These are phyloP conservation scores for Apotomis betuletana DNA, from an alignment of 2,888 invertebrate genomes.

Conservation along the genomic window DNA sequence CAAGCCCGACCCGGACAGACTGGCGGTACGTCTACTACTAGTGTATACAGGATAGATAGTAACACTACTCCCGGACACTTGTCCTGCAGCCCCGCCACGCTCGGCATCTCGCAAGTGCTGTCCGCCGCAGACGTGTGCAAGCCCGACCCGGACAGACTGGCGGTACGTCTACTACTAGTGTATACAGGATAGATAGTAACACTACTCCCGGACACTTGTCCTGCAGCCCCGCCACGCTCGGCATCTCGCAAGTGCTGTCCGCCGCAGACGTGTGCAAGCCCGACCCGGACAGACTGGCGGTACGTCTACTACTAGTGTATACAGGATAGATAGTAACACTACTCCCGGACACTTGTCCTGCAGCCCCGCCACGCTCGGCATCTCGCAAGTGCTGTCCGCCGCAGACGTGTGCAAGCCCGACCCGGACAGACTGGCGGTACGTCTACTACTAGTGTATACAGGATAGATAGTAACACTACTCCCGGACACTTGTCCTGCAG, in stretches of 20 bases:
- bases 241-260: conserved; percentile 95
- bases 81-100: conserved; percentile 79
- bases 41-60: no score
- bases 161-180: conserved; percentile 77
- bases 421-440: conserved; percentile 96
- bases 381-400: conserved; percentile 95
- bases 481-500: no score
- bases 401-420: conserved; percentile 95
- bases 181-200: no score
- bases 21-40: conserved; percentile 85
- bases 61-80: no score
- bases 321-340: no score
- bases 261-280: conserved; percentile 95
- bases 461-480: no score
- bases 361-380: conserved; percentile 88
- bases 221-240: conserved; percentile 85
- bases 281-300: conserved; percentile 97
- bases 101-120: conserved; percentile 96
- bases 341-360: no score
- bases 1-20: conserved; percentile 94
- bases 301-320: conserved; percentile 55
- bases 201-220: no score
- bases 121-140: conserved; percentile 96
- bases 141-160: conserved; percentile 95
- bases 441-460: no score